Base-by-base conservation (phyloP, 2,113 vertebrate genomes). In the Microcebus tavaratra region DNA sequence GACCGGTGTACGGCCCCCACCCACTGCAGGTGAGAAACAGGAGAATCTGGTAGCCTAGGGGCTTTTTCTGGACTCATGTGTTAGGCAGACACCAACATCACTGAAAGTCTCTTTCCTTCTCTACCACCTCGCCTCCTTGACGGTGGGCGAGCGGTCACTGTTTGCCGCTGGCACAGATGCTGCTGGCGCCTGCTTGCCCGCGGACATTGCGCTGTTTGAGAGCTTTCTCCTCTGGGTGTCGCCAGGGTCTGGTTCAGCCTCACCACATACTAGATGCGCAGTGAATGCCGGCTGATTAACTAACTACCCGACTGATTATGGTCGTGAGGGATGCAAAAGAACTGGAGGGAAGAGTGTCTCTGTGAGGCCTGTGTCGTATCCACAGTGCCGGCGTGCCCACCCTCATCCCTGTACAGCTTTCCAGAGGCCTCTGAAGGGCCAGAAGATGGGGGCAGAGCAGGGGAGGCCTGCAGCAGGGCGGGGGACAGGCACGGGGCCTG, bases 91-190 rank as follows among this genome's bases (percentile, higher is more conserved):
- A 89, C 42, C 31, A 85, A 81, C 53, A 67, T 23, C 25, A n/a
- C 29, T 67, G 85, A 78, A 78, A 65, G 34, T 67, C 7, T 80
- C 50, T 12, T 55, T 57, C 42, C 50, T 36, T 53, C 18, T 39
- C 53, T 36, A 39, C 42, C 12, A 25, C 59, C 67, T 88, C 6
- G 7, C 5, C 45, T 72, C 36, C 42, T 14, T 48, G 63, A 83
- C 8, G 14, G 21, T 17, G 53, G 8, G 0, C 1, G 42, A 31
- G 39, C 50, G 34, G 53, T 8, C 0, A 63, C 0, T 57, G 21
- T 15, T 59, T 48, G 29, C 76, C 65, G 82, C 21, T 8, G 59
- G 59, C 3, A 48, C 87, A 78, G 10, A 68, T 39, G 65, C 27
- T 70, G 20, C 27, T 72, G n/a, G 1, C 0, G 15, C 78, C 48